Evolutionary conservation across 2,888 invertebrate genomes (phyloP), one percentile per base, ranked within the genome.

Genomic region (Pachycephus smyrnensis): DNA sequence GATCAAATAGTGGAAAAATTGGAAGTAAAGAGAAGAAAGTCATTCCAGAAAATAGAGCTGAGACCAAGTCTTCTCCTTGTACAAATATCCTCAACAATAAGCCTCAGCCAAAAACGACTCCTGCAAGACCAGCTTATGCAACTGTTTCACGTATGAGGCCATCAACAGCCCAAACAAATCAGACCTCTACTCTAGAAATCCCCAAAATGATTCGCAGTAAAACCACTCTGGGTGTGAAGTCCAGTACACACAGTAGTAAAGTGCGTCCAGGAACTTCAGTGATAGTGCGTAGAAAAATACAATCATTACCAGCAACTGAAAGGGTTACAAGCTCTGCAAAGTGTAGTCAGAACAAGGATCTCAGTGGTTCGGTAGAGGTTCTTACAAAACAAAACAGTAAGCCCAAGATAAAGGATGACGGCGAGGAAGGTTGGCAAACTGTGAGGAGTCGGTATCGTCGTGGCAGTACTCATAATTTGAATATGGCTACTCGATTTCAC

Each of bases 371-470:
- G 77, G 89, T 86, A 35, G 92, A 83, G 85, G 87, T 85, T 83
- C 89, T 80, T 75, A 77, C 37, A 69, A 78, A 68, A 74, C 76
- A 55, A 75, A 69, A n/a, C 12, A 75, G n/a, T 32, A 73, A 11
- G 11, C 69, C 23, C 1, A 73, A 75, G 92, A 79, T 90, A 84
- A 86, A 83, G 88, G 87, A 89, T 78, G 87, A 90, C 75, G 82
- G 81, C 30, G 69, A 69, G 69, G 96, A 96, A 84, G 98, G 98
- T 0, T 98, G 98, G 98, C 94, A 97, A 82, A 98, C 97, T 0
- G 98, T 98, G 0, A 95, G 97, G 86, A 95, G 96, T 74, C 94
- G 95, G 69, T 93, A 93, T 1, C 93, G 96, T 36, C 93, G 95
- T 75, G 94, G 94, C 1, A 95, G 95, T 88, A 94, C 94, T 30